phyloP scores from a whole-genome alignment of 1,140 invertebrate genomes.

The Pseudachorutes palmiensis region DNA sequence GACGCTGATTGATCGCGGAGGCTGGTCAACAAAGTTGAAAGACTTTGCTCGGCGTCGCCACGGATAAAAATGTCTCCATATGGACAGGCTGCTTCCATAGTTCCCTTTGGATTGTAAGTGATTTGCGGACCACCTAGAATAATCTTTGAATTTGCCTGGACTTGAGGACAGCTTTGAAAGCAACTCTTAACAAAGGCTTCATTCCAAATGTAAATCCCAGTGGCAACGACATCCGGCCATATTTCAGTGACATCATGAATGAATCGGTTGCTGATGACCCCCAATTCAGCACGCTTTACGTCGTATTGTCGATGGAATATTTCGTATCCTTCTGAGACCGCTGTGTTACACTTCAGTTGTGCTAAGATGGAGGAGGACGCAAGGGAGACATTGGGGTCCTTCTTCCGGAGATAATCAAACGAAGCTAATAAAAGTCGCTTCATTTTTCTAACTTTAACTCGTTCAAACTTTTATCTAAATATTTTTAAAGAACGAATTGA shows the following conservation, averaged over 20 bases:
- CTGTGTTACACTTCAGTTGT: background rate
- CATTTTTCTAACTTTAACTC: too few species aligned
- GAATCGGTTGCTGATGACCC: background rate
- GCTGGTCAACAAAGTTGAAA: background rate
- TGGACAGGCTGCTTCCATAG: slow-evolving; percentile 6
- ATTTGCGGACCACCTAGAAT: background rate
- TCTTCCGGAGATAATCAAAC: slow-evolving; percentile 15
- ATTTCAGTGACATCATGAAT: background rate
- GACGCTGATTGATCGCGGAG: too few species aligned
- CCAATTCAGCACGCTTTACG: background rate
- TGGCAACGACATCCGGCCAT: slow-evolving; percentile 6
- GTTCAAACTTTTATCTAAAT: too few species aligned
- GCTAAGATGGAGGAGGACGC: slow-evolving; percentile 11
- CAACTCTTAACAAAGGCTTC: background rate
- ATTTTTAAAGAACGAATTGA: too few species aligned
- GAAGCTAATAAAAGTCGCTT: slow-evolving; percentile 7
- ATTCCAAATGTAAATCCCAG: slow-evolving; percentile 19
- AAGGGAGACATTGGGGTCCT: slow-evolving; percentile 9
- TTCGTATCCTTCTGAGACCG: background rate
- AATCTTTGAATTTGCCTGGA: background rate
- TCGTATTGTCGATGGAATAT: slow-evolving; percentile 16
- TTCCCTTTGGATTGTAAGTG: slow-evolving; percentile 1
- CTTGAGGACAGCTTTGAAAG: background rate
- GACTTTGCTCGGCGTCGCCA: background rate
- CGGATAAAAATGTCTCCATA: slow-evolving; percentile 17